Conservation (phyloP, 2,113 vertebrate genomes). For the Antigone vipio region DNA sequence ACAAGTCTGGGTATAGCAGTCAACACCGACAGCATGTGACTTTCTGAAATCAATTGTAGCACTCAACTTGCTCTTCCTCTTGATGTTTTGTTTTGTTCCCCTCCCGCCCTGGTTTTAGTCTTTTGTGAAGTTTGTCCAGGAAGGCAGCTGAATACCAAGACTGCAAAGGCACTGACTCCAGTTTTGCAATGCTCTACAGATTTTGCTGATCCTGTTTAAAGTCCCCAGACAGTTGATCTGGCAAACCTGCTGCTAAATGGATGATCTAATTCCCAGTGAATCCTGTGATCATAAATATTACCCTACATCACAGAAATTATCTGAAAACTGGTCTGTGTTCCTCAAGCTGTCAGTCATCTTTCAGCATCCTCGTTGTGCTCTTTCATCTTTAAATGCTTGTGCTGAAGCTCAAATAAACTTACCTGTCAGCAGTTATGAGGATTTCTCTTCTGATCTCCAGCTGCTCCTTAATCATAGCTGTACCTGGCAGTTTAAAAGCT, state of each 20-base stretch:
- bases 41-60: neutral
- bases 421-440: neutral
- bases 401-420: neutral
- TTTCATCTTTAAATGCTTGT: neutral
- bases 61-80: neutral
- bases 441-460: neutral
- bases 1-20: neutral
- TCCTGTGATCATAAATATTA: neutral
- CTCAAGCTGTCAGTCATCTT: constrained; percentile 9
- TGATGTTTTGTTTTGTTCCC: neutral
- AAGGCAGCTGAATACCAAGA: neutral
- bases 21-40: fast-evolving
- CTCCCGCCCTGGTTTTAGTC: neutral
- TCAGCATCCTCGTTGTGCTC: neutral
- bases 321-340: neutral
- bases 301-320: neutral
- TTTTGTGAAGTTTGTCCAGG: neutral
- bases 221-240: neutral
- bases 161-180: neutral
- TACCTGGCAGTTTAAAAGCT: neutral
- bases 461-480: neutral
- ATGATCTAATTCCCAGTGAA: neutral
- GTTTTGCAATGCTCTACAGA: neutral
- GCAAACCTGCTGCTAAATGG: constrained; percentile 2
- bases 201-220: constrained; percentile 6